Evolutionary conservation across 2,888 invertebrate species (phyloP).

Genomic region (Lithosia quadra): DNA sequence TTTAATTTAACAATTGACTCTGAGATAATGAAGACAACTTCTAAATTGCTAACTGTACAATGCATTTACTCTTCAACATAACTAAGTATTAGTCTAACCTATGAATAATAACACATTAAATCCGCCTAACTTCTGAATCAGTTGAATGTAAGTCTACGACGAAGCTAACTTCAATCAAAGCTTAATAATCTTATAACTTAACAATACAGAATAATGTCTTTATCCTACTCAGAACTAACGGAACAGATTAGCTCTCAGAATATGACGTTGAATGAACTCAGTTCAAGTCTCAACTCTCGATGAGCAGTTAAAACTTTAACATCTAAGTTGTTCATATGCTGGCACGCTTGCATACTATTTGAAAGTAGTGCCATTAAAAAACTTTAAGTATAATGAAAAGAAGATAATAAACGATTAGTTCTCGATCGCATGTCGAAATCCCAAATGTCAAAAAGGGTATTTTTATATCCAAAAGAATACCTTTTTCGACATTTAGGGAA

Average conservation of each 20-base stretch:
- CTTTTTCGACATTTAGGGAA: too few species aligned
- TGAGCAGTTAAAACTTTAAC: constrained; percentile 40
- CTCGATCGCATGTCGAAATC: neutral
- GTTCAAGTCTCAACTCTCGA: constrained; percentile 34
- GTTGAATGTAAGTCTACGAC: neutral
- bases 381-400: constrained; percentile 5
- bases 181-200: neutral
- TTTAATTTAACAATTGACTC: too few species aligned
- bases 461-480: too few species aligned
- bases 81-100: neutral
- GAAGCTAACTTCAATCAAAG: neutral
- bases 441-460: too few species aligned
- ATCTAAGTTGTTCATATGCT: constrained; percentile 33
- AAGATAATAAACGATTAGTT: neutral
- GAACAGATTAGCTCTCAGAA: constrained; percentile 45
- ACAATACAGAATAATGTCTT: constrained; percentile 9
- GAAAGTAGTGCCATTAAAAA: neutral
- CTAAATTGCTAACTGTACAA: too few species aligned
- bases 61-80: neutral
- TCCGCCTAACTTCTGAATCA: neutral
- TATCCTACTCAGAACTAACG: constrained; percentile 36
- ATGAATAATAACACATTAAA: neutral
- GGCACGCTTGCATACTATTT: constrained; percentile 24
- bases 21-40: too few species aligned
- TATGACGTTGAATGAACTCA: constrained; percentile 41